phyloP scores from a whole-genome alignment of 2,888 invertebrate species.

The Byasa hedistus region DNA sequence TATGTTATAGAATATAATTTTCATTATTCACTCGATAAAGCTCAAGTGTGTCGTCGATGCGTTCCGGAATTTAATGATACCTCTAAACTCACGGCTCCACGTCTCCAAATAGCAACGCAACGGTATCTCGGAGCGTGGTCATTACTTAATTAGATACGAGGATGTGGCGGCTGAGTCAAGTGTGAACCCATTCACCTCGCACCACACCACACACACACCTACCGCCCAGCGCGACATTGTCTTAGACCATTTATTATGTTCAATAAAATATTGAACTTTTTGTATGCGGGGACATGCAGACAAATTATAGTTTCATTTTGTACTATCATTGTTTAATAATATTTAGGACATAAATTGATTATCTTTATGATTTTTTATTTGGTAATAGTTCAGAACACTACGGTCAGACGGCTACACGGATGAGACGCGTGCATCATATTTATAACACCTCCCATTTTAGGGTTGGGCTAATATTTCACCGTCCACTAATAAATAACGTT shows the following conservation, averaged over 20 bases:
- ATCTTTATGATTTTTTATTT: too few species aligned
- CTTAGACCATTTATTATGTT: constrained; percentile 10
- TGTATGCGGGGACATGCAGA: background rate
- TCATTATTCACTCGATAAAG: background rate
- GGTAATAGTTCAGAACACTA: too few species aligned
- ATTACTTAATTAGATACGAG: constrained; percentile 23
- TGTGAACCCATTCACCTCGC: constrained; percentile 23
- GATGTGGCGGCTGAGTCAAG: constrained; percentile 7
- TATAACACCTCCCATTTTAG: background rate
- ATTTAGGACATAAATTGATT: too few species aligned
- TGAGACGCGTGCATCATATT: too few species aligned
- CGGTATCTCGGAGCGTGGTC: constrained; percentile 20
- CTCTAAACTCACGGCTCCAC: constrained; percentile 1
- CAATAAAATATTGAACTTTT: background rate
- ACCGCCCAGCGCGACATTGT: constrained; percentile 15
- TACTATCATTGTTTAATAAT: background rate
- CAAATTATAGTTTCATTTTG: background rate
- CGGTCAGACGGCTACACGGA: too few species aligned
- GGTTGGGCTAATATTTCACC: background rate
- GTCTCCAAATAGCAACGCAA: constrained; percentile 5
- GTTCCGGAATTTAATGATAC: background rate
- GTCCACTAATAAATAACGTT: background rate
- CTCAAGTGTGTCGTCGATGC: background rate
- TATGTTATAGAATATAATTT: background rate
- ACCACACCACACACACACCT: too few species aligned